These are phyloP conservation scores for Anadara kagoshimensis DNA, from an alignment of 1,140 invertebrate species.

Conservation along the genomic window DNA sequence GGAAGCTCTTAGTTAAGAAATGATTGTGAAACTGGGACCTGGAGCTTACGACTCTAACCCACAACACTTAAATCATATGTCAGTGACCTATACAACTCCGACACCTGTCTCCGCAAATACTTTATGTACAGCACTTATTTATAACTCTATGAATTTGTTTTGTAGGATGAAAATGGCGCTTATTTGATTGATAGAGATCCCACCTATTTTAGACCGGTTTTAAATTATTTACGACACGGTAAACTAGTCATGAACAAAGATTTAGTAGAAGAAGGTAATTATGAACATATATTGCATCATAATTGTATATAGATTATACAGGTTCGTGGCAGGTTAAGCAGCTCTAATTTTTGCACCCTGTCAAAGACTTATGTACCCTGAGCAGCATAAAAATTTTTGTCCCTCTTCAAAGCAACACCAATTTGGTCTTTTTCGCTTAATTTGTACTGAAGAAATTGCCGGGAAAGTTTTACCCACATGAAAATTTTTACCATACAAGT, in stretches of 20 bases:
- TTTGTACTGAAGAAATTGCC: too few relatives aligned
- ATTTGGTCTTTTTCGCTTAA: too few relatives aligned
- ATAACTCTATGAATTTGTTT: conserved; percentile 62
- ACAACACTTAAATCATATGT: background rate
- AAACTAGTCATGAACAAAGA: conserved; percentile 98
- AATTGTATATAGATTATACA: background rate
- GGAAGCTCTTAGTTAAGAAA: too few relatives aligned
- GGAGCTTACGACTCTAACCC: too few relatives aligned
- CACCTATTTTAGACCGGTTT: conserved; percentile 97
- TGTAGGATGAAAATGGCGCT: conserved; percentile 97
- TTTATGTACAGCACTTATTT: background rate
- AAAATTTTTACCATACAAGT: too few relatives aligned
- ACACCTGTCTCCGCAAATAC: background rate
- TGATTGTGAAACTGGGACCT: too few relatives aligned
- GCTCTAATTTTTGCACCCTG: background rate
- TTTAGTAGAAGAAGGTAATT: conserved; percentile 92
- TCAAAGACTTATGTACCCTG: too few relatives aligned
- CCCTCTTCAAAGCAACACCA: too few relatives aligned
- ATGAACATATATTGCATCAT: background rate
- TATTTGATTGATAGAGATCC: conserved; percentile 99
- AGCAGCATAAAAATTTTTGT: too few relatives aligned
- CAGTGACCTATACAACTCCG: too few relatives aligned
- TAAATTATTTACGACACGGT: conserved; percentile 98
- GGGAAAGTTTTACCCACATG: too few relatives aligned
- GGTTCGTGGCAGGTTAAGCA: background rate